Evolutionary conservation across 2,888 invertebrate genomes (phyloP), one percentile per base, ranked within the genome.

Genomic region (Agrypnus murinus): DNA sequence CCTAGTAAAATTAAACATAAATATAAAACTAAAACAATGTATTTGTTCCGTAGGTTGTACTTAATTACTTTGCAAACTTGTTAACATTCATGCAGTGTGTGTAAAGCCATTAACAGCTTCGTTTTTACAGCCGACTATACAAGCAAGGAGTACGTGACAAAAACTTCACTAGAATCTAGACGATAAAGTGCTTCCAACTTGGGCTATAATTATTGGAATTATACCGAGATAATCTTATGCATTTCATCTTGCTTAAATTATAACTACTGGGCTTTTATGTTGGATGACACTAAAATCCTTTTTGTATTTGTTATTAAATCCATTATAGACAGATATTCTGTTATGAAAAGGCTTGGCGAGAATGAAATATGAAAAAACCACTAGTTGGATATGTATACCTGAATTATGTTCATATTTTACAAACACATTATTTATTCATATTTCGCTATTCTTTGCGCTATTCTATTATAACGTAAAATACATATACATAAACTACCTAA

Each of bases 61-160:
- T 77, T 79, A 80, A 80, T 80, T 80, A 78, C 79, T 80, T 76
- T 76, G 75, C 77, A 77, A 76, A 77, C 80, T 82, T 81, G 81
- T 83, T 83, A 83, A 82, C 82, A 83, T 83, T 82, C 83, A 82
- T 80, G 80, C 77, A 81, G 82, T 82, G 83, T 82, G 81, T 82
- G 81, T 81, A 78, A 81, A 81, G 79, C 82, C 80, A 81, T 83
- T 83, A 83, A 81, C 83, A 81, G 81, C 82, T 82, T 78, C 82
- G 81, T 83, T 83, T 83, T 83, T 83, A 82, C 78, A 78, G 75
- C 77, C 58, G 66, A 60, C 65, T 69, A 65, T 65, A 72, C 65
- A 69, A 65, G 48, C 58, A 69, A 65, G 48, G 25, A 66, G 72
- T 74, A 75, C 74, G 75, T 74, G 75, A 74, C 74, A 73, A 74